Conservation (phyloP, 1,140 invertebrate species). For the Drosophila orena region DNA sequence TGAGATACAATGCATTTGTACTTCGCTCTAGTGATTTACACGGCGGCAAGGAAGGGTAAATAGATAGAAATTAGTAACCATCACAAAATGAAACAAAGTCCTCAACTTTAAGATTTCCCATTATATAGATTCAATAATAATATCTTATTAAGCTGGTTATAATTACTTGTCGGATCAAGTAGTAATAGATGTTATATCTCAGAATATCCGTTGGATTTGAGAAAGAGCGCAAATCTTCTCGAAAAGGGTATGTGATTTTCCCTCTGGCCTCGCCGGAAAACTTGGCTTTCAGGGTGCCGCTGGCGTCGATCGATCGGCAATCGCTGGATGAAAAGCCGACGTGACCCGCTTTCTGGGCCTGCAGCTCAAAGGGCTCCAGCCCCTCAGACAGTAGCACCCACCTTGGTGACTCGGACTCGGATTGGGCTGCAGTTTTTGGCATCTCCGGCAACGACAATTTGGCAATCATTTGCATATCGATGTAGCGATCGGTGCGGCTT, state of each 20-base stretch:
- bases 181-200: no score
- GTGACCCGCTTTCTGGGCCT: constrained; percentile 55
- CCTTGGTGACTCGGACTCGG: background rate
- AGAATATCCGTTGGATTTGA: no score
- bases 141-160: no score
- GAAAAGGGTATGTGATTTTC: constrained; percentile 24
- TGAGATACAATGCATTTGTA: background rate
- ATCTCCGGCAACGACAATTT: constrained; percentile 58
- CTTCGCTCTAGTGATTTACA: background rate
- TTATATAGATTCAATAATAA: no score
- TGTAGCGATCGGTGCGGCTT: constrained; percentile 51
- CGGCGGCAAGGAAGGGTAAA: background rate
- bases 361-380: constrained; percentile 33
- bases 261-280: background rate
- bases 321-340: constrained; percentile 20
- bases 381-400: constrained; percentile 31
- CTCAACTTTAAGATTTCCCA: no score
- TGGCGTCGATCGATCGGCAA: constrained; percentile 28
- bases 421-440: constrained; percentile 13
- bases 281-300: constrained; percentile 67
- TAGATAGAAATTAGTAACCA: background rate
- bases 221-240: no score
- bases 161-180: no score
- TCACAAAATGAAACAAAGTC: no score
- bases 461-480: constrained; percentile 78